phyloP scores from a whole-genome alignment of 2,113 vertebrate genomes.

The Ifrita kowaldi region DNA sequence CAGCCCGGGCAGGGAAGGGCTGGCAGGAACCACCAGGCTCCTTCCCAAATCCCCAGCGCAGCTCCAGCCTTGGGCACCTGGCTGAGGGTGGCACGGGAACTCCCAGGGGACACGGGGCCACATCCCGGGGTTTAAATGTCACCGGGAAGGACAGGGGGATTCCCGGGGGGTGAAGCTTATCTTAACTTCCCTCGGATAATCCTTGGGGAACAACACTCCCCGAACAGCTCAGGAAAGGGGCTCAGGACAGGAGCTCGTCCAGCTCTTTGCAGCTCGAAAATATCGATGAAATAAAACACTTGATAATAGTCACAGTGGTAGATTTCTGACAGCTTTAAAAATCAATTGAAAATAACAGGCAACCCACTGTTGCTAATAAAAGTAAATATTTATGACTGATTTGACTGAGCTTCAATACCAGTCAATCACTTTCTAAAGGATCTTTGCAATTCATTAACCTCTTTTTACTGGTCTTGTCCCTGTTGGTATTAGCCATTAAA shows the following conservation, averaged over 20 bases:
- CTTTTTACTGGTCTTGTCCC: slow-evolving; percentile 92
- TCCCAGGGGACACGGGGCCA: not conserved
- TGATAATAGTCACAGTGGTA: slow-evolving; percentile 76
- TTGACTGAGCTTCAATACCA: slow-evolving; percentile 92
- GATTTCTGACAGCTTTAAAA: slow-evolving; percentile 82
- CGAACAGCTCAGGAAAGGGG: not conserved
- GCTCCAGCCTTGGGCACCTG: not conserved
- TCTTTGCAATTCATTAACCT: slow-evolving; percentile 98
- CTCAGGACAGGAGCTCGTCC: not conserved
- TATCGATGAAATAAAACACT: slow-evolving; percentile 77
- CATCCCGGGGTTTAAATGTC: not conserved
- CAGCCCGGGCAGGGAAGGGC: not conserved
- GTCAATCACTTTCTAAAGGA: slow-evolving; percentile 96
- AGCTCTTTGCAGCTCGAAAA: slow-evolving; percentile 51
- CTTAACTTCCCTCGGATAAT: not conserved
- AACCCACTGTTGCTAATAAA: slow-evolving; percentile 88
- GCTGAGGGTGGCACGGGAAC: not conserved
- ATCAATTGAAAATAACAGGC: slow-evolving; percentile 91
- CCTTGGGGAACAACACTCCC: not conserved
- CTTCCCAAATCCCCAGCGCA: not conserved
- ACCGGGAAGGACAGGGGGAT: slow-evolving; percentile 12
- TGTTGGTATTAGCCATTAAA: slow-evolving; percentile 95
- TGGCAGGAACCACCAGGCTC: not conserved
- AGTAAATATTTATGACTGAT: slow-evolving; percentile 99
- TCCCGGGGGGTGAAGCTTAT: not conserved